Conservation (phyloP, 2,888 invertebrate species). For the Ectemnius lituratus region DNA sequence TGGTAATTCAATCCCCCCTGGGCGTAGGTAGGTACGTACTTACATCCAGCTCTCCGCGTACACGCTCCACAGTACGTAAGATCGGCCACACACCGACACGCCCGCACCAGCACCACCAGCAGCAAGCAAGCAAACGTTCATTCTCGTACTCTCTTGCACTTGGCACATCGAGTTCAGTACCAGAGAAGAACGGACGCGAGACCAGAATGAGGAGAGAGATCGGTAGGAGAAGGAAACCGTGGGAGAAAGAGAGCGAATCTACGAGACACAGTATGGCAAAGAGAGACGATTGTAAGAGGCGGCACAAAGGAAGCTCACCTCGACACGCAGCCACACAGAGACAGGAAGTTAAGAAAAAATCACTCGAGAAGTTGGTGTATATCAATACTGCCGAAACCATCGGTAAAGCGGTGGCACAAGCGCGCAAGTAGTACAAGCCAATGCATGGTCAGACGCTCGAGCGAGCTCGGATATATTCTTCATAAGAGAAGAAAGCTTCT, state of each 20-base stretch:
- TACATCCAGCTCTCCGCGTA: conserved; percentile 48
- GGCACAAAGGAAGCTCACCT: conserved; percentile 18
- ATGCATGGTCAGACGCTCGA: not conserved
- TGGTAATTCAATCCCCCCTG: conserved; percentile 68
- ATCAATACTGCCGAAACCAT: too few relatives aligned
- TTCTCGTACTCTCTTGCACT: too few relatives aligned
- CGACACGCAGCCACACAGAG: conserved; percentile 7
- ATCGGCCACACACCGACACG: conserved; percentile 51
- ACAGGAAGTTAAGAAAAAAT: not conserved
- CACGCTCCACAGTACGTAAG: conserved; percentile 53
- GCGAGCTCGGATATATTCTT: too few relatives aligned
- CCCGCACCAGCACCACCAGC: not conserved
- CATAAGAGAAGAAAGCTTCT: not conserved
- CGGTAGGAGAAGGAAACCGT: not conserved
- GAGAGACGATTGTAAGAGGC: conserved; percentile 2
- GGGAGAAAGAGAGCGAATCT: not conserved
- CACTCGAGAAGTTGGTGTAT: too few relatives aligned
- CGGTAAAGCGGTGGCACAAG: too few relatives aligned
- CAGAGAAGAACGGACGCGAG: too few relatives aligned
- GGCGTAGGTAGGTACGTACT: conserved; percentile 63
- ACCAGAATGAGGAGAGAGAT: not conserved
- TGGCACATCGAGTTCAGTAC: too few relatives aligned
- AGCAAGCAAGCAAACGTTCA: too few relatives aligned
- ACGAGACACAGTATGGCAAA: not conserved
- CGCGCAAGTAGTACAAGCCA: not conserved